These are phyloP conservation scores for Leucosticte australis DNA, from an alignment of 2,113 vertebrate genomes.

Conservation along the genomic window DNA sequence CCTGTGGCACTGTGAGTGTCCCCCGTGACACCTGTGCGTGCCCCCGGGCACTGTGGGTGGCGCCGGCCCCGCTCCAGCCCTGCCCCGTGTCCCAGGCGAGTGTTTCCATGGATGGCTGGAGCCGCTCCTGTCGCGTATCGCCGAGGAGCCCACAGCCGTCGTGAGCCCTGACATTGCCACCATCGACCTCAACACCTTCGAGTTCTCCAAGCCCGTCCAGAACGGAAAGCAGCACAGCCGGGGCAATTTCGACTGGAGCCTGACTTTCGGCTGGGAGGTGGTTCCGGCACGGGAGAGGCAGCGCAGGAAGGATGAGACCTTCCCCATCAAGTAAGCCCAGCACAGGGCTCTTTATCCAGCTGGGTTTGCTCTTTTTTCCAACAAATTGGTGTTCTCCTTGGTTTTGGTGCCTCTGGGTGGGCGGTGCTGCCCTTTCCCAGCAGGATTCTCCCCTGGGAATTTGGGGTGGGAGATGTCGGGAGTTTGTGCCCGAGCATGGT, in stretches of 20 bases:
- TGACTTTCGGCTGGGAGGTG: conserved; percentile 90
- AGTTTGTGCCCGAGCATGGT: accelerated
- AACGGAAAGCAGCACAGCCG: conserved; percentile 82
- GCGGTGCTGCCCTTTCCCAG: background rate
- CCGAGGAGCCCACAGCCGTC: conserved; percentile 87
- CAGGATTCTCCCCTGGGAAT: accelerated
- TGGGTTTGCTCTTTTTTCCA: background rate
- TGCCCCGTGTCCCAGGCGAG: conserved; percentile 78
- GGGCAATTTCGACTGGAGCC: conserved; percentile 96
- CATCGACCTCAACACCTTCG: conserved; percentile 90
- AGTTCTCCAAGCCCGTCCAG: conserved; percentile 84
- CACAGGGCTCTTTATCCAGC: accelerated
- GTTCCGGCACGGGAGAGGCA: conserved; percentile 77
- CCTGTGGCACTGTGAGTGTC: too few species aligned
- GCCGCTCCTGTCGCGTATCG: conserved; percentile 88
- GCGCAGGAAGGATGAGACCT: conserved; percentile 81
- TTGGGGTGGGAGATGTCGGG: background rate
- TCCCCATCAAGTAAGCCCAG: background rate
- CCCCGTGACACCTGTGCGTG: accelerated
- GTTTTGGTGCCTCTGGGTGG: accelerated
- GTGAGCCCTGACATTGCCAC: conserved; percentile 93
- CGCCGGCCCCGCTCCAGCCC: background rate
- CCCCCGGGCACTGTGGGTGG: accelerated
- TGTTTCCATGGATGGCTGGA: conserved; percentile 97
- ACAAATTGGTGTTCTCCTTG: background rate